Evolutionary conservation across 1,140 invertebrate genomes (phyloP).

Genomic region (Atta texana): DNA sequence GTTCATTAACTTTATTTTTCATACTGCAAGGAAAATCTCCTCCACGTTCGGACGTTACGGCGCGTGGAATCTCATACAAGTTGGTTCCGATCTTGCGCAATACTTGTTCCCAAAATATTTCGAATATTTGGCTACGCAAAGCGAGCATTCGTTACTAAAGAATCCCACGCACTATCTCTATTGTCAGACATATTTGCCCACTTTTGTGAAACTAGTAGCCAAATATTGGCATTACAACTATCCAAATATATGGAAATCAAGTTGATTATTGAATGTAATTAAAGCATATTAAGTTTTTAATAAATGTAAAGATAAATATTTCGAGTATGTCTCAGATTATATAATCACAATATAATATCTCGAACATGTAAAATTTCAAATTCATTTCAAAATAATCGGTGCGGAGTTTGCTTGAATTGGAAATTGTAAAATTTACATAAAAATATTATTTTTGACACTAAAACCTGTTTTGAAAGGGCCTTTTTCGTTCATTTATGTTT

Average conservation of each 20-base stretch:
- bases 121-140: conserved; percentile 47
- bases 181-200: neutral
- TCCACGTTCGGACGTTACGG: neutral
- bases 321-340: neutral
- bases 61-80: conserved; percentile 12
- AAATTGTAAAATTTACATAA: too few species aligned
- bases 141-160: conserved; percentile 44
- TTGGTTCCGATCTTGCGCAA: conserved; percentile 56
- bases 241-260: neutral
- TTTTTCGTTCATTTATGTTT: too few species aligned
- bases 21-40: neutral
- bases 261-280: neutral
- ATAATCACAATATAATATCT: neutral
- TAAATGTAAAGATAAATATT: neutral
- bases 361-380: too few species aligned
- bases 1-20: conserved; percentile 29
- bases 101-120: conserved; percentile 60
- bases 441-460: too few species aligned
- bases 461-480: too few species aligned
- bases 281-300: neutral
- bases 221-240: neutral
- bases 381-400: too few species aligned
- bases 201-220: conserved; percentile 9
- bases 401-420: too few species aligned
- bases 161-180: conserved; percentile 16